Percentiles rank a stretch among this genome's conserved stretches.
These are phyloP conservation scores for Stramonita haemastoma DNA, from an alignment of 2,888 invertebrate species.

Conservation along the genomic window DNA sequence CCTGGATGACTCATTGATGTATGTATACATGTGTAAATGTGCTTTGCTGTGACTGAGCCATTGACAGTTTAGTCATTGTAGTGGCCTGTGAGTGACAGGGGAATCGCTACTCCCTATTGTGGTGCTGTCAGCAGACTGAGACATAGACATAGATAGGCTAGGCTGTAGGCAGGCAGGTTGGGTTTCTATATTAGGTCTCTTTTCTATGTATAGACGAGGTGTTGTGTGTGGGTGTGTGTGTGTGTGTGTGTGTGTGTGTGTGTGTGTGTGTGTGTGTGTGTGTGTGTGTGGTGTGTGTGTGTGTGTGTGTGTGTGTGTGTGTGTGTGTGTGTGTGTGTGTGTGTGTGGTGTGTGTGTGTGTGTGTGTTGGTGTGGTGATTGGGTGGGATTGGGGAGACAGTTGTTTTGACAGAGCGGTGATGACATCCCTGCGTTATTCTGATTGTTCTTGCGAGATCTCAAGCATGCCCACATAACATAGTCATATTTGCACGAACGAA, in stretches of 20 bases:
- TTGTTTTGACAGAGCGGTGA: not conserved
- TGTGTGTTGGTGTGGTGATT: not conserved
- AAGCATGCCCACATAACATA: not conserved
- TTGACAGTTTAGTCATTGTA: too few species aligned
- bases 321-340: not conserved
- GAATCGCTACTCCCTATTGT: too few species aligned
- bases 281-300: not conserved
- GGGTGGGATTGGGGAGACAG: not conserved
- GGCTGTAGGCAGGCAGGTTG: too few species aligned
- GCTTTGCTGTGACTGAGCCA: too few species aligned
- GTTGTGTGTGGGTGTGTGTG: too few species aligned
- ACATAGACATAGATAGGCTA: too few species aligned
- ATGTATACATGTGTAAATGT: too few species aligned
- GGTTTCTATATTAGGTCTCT: too few species aligned
- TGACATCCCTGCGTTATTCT: not conserved
- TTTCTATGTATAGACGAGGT: too few species aligned
- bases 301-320: not conserved
- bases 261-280: not conserved
- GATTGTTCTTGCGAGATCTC: not conserved
- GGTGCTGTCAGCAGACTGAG: too few species aligned
- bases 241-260: not conserved
- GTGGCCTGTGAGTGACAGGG: too few species aligned
- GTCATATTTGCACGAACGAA: not conserved
- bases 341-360: not conserved
- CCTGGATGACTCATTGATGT: too few species aligned